These are phyloP conservation scores for Drosophila obscura DNA, from an alignment of 1,140 invertebrate genomes.

Conservation along the genomic window DNA sequence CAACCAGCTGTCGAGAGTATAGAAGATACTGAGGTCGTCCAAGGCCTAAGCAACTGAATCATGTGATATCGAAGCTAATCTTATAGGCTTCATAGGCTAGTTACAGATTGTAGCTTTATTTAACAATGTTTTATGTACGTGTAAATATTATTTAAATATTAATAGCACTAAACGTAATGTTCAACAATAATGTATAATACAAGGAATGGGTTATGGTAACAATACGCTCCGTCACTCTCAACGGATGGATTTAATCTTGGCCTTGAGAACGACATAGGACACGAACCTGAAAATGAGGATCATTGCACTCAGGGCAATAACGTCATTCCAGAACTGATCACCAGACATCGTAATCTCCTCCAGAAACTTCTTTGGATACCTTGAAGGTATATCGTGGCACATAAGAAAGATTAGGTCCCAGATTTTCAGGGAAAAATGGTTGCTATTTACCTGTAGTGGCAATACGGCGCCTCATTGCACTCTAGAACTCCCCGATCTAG, in stretches of 20 bases:
- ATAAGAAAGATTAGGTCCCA: conserved; percentile 35
- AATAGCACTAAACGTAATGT: conserved; percentile 90
- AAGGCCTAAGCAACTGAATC: conserved; percentile 43
- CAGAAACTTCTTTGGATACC: conserved; percentile 89
- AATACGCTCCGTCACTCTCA: conserved; percentile 22
- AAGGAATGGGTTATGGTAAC: conserved; percentile 82
- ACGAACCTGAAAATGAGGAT: conserved; percentile 89
- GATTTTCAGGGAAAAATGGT: background rate
- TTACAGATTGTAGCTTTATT: conserved; percentile 60
- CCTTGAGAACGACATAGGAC: conserved; percentile 90
- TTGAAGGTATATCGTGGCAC: conserved; percentile 47
- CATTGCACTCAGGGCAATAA: conserved; percentile 89
- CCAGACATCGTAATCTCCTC: conserved; percentile 91
- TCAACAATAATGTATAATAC: conserved; percentile 91
- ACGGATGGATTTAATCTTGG: conserved; percentile 79
- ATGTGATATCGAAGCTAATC: conserved; percentile 56
- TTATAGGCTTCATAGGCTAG: conserved; percentile 23
- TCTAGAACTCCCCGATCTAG: conserved; percentile 87
- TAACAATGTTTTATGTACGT: conserved; percentile 64
- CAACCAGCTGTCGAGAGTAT: conserved; percentile 1
- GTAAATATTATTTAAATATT: conserved; percentile 86
- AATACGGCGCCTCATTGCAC: conserved; percentile 88
- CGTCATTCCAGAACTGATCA: conserved; percentile 93
- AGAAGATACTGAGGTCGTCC: conserved; percentile 22
- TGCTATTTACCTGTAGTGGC: conserved; percentile 87